Percentiles rank a stretch among this genome's conserved stretches.
phyloP scores from a whole-genome alignment of 2,113 vertebrate genomes.

The Polyodon spathula region DNA sequence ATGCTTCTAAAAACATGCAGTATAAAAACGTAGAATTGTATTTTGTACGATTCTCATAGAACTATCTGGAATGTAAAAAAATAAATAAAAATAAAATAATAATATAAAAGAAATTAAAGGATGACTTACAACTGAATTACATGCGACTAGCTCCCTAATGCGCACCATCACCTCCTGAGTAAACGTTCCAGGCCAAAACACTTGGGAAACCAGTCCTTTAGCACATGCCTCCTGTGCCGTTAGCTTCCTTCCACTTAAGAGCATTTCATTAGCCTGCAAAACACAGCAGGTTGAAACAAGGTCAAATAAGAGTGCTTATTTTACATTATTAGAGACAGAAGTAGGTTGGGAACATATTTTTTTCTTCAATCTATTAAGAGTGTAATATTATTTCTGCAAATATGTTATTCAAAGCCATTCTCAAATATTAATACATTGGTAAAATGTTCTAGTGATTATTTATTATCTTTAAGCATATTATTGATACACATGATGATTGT shows the following conservation, averaged over 20 bases:
- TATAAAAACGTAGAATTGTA: neutral
- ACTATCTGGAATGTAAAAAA: conserved; percentile 13
- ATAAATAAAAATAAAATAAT: conserved; percentile 22
- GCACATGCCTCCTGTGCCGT: conserved; percentile 92
- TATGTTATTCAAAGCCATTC: no score
- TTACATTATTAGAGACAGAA: no score
- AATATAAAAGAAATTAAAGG: conserved; percentile 23
- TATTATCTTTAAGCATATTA: no score
- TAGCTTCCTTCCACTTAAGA: conserved; percentile 88
- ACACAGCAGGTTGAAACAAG: neutral
- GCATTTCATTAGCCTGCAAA: conserved; percentile 89
- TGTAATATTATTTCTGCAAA: no score
- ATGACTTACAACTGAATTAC: conserved; percentile 78
- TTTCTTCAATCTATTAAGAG: no score
- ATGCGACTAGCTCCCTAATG: conserved; percentile 84
- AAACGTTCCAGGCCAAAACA: conserved; percentile 94
- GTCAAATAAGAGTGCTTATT: neutral
- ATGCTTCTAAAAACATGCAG: neutral
- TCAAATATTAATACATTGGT: no score
- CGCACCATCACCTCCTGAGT: conserved; percentile 94
- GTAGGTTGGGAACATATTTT: no score
- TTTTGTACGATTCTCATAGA: neutral
- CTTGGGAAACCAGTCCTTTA: conserved; percentile 93
- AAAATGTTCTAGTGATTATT: no score
- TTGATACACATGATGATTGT: no score